Percentiles rank a stretch among this genome's conserved stretches.
Conservation (phyloP, 1,140 invertebrate genomes). For the Hetaerina americana region DNA sequence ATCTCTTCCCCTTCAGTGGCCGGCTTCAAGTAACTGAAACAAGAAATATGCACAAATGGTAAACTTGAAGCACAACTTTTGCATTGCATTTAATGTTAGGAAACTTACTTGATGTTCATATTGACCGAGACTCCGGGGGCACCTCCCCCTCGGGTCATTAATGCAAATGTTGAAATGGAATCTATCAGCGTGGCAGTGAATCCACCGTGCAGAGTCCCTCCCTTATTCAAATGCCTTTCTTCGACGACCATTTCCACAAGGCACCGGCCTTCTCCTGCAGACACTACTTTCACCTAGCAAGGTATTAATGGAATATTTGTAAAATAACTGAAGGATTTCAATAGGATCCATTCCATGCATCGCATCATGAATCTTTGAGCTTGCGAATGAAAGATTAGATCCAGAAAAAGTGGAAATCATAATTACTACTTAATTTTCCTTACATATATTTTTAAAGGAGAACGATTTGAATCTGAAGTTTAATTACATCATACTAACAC, state of each 20-base stretch:
- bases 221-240: constrained; percentile 60
- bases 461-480: background rate
- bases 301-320: too few species aligned
- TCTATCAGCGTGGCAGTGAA: constrained; percentile 72
- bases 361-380: background rate
- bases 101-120: constrained; percentile 50
- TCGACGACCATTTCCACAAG: constrained; percentile 62
- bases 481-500: too few species aligned
- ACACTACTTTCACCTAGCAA: constrained; percentile 57
- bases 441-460: background rate
- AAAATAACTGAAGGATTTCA: too few species aligned
- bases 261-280: constrained; percentile 49
- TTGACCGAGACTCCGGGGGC: constrained; percentile 58
- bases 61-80: too few species aligned
- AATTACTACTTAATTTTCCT: background rate
- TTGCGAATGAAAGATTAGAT: background rate
- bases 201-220: constrained; percentile 70
- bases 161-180: constrained; percentile 63
- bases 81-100: constrained; percentile 1
- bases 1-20: constrained; percentile 64
- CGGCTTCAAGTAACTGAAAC: constrained; percentile 52
- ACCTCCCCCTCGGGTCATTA: constrained; percentile 48
- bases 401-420: background rate
- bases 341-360: too few species aligned
- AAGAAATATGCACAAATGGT: constrained; percentile 21